Base-by-base conservation (phyloP, 2,113 vertebrate genomes). In the Trichomycterus rosablanca region DNA sequence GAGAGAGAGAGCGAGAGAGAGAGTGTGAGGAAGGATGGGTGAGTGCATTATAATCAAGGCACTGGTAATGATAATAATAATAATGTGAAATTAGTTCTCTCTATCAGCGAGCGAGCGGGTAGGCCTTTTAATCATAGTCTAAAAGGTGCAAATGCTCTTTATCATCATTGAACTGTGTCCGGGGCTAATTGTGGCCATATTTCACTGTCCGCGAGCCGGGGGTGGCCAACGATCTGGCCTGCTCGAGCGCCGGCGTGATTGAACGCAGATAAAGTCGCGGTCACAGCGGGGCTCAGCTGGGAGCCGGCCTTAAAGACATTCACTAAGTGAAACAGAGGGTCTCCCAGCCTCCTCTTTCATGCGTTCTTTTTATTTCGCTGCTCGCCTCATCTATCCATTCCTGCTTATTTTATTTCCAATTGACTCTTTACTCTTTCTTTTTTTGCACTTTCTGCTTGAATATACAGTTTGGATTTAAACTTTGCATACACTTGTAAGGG, bases 151-250 rank as follows among this genome's bases (percentile, higher is more conserved):
- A 86, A 86, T 80, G 82, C 86, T 89, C 89, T 91, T 90, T 91
- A 93, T 94, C 90, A 93, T 93, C 90, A 93, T 91, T 93, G 91
- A 94, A 93, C 93, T 92, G 89, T 92, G 91, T 93, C 91, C 84
- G 71, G 81, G 88, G 90, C 91, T 95, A 95, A 95, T 95, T 95
- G 92, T 92, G 84, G 89, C 92, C 87, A 95, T 95, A 93, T 91
- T 92, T 95, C 92, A 95, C 91, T 94, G 91, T 95, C 93, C 88
- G 74, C 71, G 79, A 81, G 87, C 80, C 78, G 30, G 58, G 66
- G 61, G 66, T 68, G 72, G 74, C 72, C 65, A 72, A 71, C 60
- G 73, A 73, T 74, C 68, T 69, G 74, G 73, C 74, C 71, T 64
- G 68, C 67, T 78, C 60, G 63, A 67, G 65, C 71, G 59, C 56